These are phyloP conservation scores for Charanyca ferruginea DNA, from an alignment of 2,888 invertebrate genomes.

Conservation along the genomic window DNA sequence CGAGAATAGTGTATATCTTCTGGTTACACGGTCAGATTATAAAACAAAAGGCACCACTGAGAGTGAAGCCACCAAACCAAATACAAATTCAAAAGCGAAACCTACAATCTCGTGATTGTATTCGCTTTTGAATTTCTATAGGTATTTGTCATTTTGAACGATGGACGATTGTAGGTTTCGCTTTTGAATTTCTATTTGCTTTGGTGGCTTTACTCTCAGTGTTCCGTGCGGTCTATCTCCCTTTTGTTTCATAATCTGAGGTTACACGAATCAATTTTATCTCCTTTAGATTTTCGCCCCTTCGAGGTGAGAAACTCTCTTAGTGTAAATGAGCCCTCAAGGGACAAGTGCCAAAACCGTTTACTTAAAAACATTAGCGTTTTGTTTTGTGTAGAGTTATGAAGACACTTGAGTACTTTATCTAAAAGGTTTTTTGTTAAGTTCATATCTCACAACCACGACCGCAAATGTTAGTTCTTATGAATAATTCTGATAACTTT, in stretches of 20 bases:
- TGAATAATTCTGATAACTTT: slow-evolving; percentile 24
- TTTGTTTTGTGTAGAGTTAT: slow-evolving; percentile 53
- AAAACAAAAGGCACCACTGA: too few relatives aligned
- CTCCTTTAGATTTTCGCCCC: background rate
- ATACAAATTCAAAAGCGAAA: too few relatives aligned
- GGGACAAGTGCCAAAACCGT: slow-evolving; percentile 69
- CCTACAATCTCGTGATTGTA: too few relatives aligned
- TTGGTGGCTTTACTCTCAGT: too few relatives aligned
- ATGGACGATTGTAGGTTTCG: too few relatives aligned
- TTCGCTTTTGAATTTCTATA: too few relatives aligned
- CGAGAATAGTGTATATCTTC: background rate
- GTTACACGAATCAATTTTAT: background rate
- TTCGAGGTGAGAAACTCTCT: background rate
- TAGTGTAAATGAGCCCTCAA: slow-evolving; percentile 23
- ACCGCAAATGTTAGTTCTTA: slow-evolving; percentile 10
- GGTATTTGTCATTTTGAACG: too few relatives aligned
- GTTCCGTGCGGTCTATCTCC: too few relatives aligned
- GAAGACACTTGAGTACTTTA: slow-evolving; percentile 17
- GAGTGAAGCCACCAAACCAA: too few relatives aligned
- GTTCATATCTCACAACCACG: slow-evolving; percentile 7
- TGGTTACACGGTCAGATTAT: too few relatives aligned
- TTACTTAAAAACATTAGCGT: slow-evolving; percentile 65
- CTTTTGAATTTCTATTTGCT: too few relatives aligned
- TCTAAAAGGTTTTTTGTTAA: slow-evolving; percentile 33
- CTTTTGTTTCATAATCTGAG: too few relatives aligned